phyloP scores from a whole-genome alignment of 1,140 invertebrate genomes.

The Limonius californicus region DNA sequence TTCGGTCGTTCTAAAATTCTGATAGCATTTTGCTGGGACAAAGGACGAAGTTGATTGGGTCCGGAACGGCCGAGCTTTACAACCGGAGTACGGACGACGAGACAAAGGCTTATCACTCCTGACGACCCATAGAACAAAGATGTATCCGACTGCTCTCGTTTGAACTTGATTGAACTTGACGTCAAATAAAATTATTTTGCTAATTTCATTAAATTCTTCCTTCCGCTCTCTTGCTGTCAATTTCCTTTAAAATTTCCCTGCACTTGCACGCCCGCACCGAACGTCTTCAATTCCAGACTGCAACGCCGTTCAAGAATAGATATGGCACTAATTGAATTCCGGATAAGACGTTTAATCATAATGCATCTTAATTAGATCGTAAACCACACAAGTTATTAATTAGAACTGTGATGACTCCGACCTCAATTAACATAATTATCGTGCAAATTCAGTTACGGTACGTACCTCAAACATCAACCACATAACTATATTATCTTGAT shows the following conservation, averaged over 20 bases:
- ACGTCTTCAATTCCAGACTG: no score
- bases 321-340: not conserved
- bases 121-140: slow-evolving; percentile 6
- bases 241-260: not conserved
- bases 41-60: slow-evolving; percentile 8
- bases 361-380: slow-evolving; percentile 2
- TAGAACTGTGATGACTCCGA: not conserved
- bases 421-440: not conserved
- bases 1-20: not conserved
- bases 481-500: no score
- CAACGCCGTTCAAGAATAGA: no score
- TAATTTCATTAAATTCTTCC: not conserved
- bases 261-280: no score
- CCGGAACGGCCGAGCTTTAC: slow-evolving; percentile 2
- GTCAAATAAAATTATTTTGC: not conserved
- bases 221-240: not conserved
- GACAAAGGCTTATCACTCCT: slow-evolving; percentile 6
- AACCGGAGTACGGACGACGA: slow-evolving; percentile 2
- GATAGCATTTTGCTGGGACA: slow-evolving; percentile 6
- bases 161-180: not conserved
- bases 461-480: not conserved
- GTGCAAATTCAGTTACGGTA: not conserved
- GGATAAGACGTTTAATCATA: slow-evolving; percentile 5
- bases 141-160: not conserved
- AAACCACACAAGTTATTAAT: not conserved